These are phyloP conservation scores for Bolinopsis microptera DNA, from an alignment of 37 sponge, comb jelly and placozoan species.

Conservation along the genomic window DNA sequence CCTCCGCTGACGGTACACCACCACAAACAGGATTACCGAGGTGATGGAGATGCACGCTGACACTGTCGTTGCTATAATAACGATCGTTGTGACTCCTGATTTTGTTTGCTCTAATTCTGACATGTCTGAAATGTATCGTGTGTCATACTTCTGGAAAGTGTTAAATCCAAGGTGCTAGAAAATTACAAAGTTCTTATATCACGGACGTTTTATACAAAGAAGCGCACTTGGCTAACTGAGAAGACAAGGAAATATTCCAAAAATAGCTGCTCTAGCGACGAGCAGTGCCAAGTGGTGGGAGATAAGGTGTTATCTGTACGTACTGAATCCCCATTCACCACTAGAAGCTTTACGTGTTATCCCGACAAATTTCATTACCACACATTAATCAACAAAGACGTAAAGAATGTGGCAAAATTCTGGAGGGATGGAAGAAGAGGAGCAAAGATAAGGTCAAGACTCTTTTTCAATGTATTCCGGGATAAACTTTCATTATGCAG, in stretches of 20 bases:
- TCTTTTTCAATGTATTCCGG: neutral
- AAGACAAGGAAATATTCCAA: neutral
- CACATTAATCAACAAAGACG: neutral
- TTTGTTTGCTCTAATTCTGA: neutral
- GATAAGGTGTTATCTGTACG: neutral
- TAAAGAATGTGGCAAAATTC: neutral
- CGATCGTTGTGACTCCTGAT: neutral
- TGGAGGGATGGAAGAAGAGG: neutral
- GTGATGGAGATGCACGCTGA: neutral
- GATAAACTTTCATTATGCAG: too few species aligned
- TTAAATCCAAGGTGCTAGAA: neutral
- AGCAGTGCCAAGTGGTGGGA: neutral
- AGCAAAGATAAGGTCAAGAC: neutral
- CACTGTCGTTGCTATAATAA: neutral
- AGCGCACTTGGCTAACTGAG: neutral
- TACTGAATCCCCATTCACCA: neutral
- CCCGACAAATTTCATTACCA: neutral
- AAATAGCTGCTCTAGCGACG: neutral
- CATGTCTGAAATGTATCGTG: neutral
- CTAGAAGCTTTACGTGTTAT: neutral
- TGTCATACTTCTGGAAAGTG: too few species aligned
- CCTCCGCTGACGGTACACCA: conserved; percentile 11
- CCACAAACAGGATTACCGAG: neutral
- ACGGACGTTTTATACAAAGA: neutral
- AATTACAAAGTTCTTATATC: neutral